phyloP scores from a whole-genome alignment of 2,113 vertebrate species.

The Phyllostomus hastatus region DNA sequence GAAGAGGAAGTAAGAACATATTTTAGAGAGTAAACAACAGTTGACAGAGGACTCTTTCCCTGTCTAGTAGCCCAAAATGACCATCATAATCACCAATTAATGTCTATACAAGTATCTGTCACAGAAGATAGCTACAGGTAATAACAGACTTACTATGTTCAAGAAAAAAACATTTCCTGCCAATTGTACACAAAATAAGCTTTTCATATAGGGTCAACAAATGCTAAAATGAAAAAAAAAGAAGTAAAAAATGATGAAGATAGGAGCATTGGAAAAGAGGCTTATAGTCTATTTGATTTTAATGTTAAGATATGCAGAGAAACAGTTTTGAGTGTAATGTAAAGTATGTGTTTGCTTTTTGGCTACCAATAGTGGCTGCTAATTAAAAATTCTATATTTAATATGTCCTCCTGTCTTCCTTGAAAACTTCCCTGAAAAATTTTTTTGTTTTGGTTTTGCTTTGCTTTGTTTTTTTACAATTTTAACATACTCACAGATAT shows the following conservation, averaged over 20 bases:
- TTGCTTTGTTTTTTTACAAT: neutral
- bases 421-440: neutral
- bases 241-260: neutral
- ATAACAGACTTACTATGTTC: neutral
- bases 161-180: neutral
- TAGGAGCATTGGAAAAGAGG: neutral
- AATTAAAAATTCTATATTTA: neutral
- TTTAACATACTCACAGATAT: neutral
- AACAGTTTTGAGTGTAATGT: neutral
- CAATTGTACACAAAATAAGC: neutral
- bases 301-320: neutral
- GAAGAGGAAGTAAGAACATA: constrained; percentile 38
- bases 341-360: neutral
- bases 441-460: neutral
- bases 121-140: neutral
- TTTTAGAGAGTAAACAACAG: constrained; percentile 10
- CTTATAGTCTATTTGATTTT: neutral
- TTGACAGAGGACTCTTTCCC: neutral
- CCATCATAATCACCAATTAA: neutral
- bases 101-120: neutral
- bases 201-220: neutral
- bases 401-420: neutral
- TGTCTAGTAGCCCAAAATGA: neutral
- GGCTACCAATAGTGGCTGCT: neutral
- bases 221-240: neutral